A percentile compares a stretch with the other conserved stretches of the same genome.
Evolutionary conservation across 2,113 vertebrate genomes (phyloP).

Genomic region (Speoplatyrhinus poulsoni): DNA sequence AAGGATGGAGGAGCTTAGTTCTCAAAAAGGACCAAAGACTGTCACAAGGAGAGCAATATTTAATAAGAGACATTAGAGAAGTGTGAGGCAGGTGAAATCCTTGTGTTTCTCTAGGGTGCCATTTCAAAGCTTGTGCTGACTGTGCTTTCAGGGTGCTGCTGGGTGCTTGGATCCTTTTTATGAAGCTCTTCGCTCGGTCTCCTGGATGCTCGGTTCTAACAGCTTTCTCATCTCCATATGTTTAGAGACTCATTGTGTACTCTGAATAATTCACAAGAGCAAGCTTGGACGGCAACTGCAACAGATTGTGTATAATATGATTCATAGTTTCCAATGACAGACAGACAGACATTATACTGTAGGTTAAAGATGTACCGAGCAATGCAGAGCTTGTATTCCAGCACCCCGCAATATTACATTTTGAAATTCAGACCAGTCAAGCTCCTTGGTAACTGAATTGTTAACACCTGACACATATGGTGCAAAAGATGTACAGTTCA

Average conservation of each 20-base stretch:
- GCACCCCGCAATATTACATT: constrained; percentile 63
- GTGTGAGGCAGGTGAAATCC: constrained; percentile 38
- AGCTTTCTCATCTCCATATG: constrained; percentile 12
- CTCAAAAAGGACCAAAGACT: constrained; percentile 50
- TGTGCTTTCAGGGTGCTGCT: constrained; percentile 3
- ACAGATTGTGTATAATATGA: constrained; percentile 9
- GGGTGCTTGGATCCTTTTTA: constrained; percentile 28
- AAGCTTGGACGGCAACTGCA: neutral
- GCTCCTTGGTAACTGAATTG: constrained; percentile 59
- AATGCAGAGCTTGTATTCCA: constrained; percentile 19
- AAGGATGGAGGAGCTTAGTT: constrained; percentile 67
- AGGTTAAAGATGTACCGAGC: constrained; percentile 17
- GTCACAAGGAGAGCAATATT: constrained; percentile 42
- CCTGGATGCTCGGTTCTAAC: constrained; percentile 18
- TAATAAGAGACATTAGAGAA: constrained; percentile 68
- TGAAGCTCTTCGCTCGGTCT: constrained; percentile 13
- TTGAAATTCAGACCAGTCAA: constrained; percentile 66
- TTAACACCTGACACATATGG: constrained; percentile 74
- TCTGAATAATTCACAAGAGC: constrained; percentile 14
- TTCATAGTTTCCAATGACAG: constrained; percentile 1
- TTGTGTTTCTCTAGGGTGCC: constrained; percentile 34
- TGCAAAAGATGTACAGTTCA: constrained; percentile 55
- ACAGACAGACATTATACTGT: constrained; percentile 6
- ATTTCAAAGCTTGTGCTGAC: constrained; percentile 41
- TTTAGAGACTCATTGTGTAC: constrained; percentile 1